Conservation (phyloP, 2,113 vertebrate genomes). For the Nipponia nippon region DNA sequence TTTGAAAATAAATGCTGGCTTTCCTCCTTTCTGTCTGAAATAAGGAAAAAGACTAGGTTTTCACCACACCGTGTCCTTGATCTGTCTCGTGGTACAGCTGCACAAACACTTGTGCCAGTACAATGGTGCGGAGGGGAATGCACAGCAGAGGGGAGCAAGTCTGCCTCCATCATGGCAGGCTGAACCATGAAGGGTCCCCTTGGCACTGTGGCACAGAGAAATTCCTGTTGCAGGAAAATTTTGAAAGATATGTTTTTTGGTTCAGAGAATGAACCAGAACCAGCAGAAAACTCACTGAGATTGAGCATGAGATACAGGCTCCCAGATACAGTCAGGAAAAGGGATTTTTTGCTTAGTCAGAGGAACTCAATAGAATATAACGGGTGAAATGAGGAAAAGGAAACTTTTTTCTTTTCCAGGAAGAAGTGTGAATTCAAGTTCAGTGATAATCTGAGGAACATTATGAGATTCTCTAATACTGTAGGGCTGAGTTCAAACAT, state of each 20-base stretch:
- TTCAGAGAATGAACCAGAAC: background rate
- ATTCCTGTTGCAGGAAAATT: background rate
- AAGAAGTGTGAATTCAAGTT: background rate
- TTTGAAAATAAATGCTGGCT: background rate
- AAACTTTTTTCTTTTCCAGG: background rate
- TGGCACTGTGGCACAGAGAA: background rate
- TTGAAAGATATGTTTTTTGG: background rate
- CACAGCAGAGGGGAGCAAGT: background rate
- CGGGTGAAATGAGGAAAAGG: background rate
- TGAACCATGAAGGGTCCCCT: background rate
- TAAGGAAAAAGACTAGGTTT: background rate
- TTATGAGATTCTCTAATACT: background rate
- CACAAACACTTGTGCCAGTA: background rate
- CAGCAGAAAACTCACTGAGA: background rate
- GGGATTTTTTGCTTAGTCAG: background rate
- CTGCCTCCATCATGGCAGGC: background rate
- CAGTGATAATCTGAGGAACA: background rate
- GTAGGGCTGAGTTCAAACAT: background rate
- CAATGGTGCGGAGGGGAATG: fast-evolving
- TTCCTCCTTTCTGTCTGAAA: background rate
- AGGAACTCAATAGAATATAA: background rate
- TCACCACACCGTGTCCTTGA: fast-evolving
- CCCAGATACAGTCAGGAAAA: background rate
- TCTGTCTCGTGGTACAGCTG: fast-evolving
- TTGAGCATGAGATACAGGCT: no score